Evolutionary conservation across 1,140 invertebrate species (phyloP).

Genomic region (Hylaeus anthracinus): DNA sequence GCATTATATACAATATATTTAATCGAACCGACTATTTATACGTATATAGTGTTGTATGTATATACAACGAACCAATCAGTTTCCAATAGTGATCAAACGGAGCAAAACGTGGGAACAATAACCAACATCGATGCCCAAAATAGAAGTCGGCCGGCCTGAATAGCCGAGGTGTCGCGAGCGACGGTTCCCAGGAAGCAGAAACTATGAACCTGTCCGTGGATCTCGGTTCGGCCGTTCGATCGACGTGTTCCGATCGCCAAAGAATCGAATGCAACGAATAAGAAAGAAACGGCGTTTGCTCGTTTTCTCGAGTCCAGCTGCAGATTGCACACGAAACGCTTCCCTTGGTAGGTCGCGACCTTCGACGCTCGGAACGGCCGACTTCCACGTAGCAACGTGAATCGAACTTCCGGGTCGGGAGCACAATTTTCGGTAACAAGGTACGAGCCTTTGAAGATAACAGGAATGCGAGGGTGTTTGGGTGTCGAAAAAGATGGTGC

Average conservation of each 20-base stretch:
- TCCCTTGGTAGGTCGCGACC: background rate
- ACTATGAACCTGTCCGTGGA: no score
- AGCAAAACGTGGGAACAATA: constrained; percentile 17
- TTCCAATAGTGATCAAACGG: constrained; percentile 42
- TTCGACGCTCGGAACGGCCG: background rate
- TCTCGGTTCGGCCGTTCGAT: no score
- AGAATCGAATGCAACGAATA: background rate
- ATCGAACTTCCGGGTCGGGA: background rate
- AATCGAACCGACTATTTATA: constrained; percentile 25
- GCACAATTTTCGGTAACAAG: background rate
- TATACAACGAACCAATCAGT: constrained; percentile 28
- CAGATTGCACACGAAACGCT: no score
- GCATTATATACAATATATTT: constrained; percentile 41
- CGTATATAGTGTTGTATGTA: constrained; percentile 16
- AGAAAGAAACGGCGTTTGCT: no score
- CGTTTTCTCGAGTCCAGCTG: no score
- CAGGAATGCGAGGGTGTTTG: background rate
- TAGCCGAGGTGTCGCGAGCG: constrained; percentile 6
- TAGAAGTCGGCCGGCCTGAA: constrained; percentile 37
- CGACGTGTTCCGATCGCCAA: background rate
- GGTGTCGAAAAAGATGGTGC: constrained; percentile 52
- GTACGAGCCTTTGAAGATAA: constrained; percentile 2
- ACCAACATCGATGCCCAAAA: constrained; percentile 32
- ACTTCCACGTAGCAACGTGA: background rate
- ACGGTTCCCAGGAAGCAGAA: background rate